A percentile compares a stretch with the other conserved stretches of the same genome.
Conservation (phyloP, 2,888 invertebrate genomes). For the Cylloceria caligata region DNA sequence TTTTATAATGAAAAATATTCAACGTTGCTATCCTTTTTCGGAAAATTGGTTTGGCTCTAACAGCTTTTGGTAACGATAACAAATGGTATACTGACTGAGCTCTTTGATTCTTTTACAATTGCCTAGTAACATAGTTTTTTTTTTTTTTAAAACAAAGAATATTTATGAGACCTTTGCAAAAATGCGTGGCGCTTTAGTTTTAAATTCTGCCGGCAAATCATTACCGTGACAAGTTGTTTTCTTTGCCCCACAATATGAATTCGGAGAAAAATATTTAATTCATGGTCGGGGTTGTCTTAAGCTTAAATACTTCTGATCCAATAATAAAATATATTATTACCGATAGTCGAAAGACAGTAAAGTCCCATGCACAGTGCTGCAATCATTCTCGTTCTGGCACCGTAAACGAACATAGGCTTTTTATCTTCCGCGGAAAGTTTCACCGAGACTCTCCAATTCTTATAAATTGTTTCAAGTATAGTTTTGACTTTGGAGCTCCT, state of each 20-base stretch:
- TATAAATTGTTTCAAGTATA: conserved; percentile 1
- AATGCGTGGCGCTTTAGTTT: too few species aligned
- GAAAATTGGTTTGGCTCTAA: too few species aligned
- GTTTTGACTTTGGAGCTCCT: neutral
- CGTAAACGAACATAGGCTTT: conserved; percentile 13
- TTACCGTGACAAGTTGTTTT: too few species aligned
- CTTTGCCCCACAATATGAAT: too few species aligned
- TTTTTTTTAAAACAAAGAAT: too few species aligned
- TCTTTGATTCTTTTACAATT: too few species aligned
- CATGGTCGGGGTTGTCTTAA: neutral
- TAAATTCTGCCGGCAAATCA: too few species aligned
- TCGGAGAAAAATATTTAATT: too few species aligned
- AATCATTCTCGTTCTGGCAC: conserved; percentile 25
- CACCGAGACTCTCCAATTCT: conserved; percentile 10
- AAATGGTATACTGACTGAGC: too few species aligned
- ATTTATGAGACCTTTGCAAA: too few species aligned
- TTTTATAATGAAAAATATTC: neutral
- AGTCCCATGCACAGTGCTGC: conserved; percentile 31
- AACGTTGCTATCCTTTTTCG: neutral
- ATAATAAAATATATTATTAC: neutral
- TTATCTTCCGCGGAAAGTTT: neutral
- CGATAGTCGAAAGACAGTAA: neutral
- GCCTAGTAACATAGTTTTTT: too few species aligned
- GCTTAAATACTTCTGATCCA: neutral
- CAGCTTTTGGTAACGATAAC: too few species aligned